These are phyloP conservation scores for Kuschelorhynchus macadamiae DNA, from an alignment of 2,888 invertebrate species.

Conservation along the genomic window DNA sequence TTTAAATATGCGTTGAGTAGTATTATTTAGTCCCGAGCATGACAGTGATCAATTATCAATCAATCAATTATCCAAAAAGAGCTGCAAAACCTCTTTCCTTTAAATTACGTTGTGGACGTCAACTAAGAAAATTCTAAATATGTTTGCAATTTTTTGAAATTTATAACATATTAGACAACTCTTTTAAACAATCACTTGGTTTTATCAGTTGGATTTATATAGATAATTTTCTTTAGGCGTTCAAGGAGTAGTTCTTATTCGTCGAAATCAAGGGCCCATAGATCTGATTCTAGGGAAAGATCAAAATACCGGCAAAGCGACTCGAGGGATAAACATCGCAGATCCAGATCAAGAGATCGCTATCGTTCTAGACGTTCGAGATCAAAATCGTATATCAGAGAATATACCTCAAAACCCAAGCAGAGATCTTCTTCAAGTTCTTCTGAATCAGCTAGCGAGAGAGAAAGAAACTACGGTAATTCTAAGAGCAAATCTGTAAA, in stretches of 20 bases:
- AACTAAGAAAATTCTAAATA: no score
- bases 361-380: slow-evolving; percentile 61
- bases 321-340: slow-evolving; percentile 42
- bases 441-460: slow-evolving; percentile 54
- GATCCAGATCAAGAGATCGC: slow-evolving; percentile 54
- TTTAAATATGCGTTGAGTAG: no score
- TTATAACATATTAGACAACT: no score
- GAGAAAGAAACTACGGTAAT: slow-evolving; percentile 21
- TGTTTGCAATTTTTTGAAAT: no score
- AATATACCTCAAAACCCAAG: slow-evolving; percentile 61
- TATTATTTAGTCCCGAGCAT: no score
- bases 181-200: no score
- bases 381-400: slow-evolving; percentile 65
- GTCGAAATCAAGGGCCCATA: slow-evolving; percentile 56
- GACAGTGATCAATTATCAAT: no score
- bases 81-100: no score
- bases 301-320: slow-evolving; percentile 50
- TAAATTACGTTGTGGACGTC: no score
- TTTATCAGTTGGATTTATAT: no score
- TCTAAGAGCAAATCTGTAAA: slow-evolving; percentile 7
- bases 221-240: slow-evolving; percentile 49
- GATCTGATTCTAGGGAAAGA: slow-evolving; percentile 57
- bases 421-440: slow-evolving; percentile 48
- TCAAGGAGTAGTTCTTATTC: slow-evolving; percentile 61
- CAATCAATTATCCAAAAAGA: no score